These are phyloP conservation scores for Oryzias celebensis DNA, from an alignment of 2,113 vertebrate species.

Conservation along the genomic window DNA sequence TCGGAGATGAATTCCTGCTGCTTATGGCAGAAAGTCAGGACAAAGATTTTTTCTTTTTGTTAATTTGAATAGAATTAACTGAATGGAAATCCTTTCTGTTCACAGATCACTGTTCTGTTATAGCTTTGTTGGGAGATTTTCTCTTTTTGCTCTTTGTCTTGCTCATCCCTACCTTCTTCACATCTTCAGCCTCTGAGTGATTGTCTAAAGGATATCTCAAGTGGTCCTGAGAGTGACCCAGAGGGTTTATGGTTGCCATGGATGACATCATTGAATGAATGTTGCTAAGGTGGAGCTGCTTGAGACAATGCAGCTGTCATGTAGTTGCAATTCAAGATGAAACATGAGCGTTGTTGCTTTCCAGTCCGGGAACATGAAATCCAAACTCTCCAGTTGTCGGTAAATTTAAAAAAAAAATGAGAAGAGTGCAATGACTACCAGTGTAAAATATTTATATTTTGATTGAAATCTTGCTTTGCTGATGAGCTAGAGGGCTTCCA, in stretches of 20 bases:
- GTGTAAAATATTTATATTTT: not conserved
- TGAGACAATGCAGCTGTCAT: conserved; percentile 16
- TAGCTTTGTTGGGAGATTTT: conserved; percentile 4
- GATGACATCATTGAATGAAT: conserved; percentile 36
- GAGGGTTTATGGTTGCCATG: conserved; percentile 50
- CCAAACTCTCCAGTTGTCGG: too few relatives aligned
- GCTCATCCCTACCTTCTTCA: not conserved
- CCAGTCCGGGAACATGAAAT: too few relatives aligned
- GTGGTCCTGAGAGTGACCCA: conserved; percentile 37
- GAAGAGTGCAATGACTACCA: too few relatives aligned
- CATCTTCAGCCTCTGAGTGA: conserved; percentile 19
- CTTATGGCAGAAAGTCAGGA: not conserved
- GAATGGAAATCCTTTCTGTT: not conserved
- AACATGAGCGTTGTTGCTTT: not conserved
- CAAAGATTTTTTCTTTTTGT: not conserved
- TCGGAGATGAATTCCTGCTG: conserved; percentile 1
- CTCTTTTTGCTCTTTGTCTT: not conserved
- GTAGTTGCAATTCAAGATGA: not conserved
- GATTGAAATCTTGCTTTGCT: not conserved
- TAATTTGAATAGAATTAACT: too few relatives aligned
- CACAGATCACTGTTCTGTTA: not conserved
- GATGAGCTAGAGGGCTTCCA: conserved; percentile 2
- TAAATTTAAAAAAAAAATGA: too few relatives aligned
- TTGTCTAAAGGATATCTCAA: conserved; percentile 33
- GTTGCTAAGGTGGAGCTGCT: conserved; percentile 53